Evolutionary conservation across 2,888 invertebrate genomes (phyloP).

Genomic region (Laothoe populi): DNA sequence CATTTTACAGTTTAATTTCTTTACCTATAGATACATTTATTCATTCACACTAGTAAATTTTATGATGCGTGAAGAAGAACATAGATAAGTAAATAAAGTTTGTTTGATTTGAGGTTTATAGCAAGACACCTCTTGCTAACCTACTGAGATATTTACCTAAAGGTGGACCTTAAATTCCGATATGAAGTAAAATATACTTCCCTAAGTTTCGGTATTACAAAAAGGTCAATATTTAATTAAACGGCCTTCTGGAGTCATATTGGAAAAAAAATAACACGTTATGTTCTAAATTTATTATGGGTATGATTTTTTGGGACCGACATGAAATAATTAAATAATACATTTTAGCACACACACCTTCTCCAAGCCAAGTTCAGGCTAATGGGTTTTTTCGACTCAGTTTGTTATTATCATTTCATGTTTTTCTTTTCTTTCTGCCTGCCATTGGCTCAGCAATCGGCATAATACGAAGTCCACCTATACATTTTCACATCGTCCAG

Average conservation of each 20-base stretch:
- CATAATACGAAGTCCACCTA: too few relatives aligned
- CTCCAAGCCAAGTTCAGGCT: neutral
- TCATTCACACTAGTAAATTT: too few relatives aligned
- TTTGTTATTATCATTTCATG: too few relatives aligned
- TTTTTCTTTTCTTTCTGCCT: too few relatives aligned
- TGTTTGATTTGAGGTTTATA: neutral
- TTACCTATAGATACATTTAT: too few relatives aligned
- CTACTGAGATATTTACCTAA: neutral
- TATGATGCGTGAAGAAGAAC: too few relatives aligned
- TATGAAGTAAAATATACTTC: neutral
- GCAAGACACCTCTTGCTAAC: neutral
- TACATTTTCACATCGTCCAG: too few relatives aligned
- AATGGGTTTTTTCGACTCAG: neutral
- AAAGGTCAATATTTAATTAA: neutral
- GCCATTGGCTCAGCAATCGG: too few relatives aligned
- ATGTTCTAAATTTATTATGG: neutral
- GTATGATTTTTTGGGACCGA: neutral
- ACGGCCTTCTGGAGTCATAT: neutral
- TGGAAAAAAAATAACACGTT: neutral
- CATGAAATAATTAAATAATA: neutral
- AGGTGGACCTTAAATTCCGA: neutral
- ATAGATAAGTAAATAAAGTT: neutral
- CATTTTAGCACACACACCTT: neutral
- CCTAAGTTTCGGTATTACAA: neutral
- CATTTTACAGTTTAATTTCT: too few relatives aligned